Percentiles rank a stretch among this genome's conserved stretches.
Conservation (phyloP, 1,140 invertebrate genomes). For the Trinorchestia longiramus region DNA sequence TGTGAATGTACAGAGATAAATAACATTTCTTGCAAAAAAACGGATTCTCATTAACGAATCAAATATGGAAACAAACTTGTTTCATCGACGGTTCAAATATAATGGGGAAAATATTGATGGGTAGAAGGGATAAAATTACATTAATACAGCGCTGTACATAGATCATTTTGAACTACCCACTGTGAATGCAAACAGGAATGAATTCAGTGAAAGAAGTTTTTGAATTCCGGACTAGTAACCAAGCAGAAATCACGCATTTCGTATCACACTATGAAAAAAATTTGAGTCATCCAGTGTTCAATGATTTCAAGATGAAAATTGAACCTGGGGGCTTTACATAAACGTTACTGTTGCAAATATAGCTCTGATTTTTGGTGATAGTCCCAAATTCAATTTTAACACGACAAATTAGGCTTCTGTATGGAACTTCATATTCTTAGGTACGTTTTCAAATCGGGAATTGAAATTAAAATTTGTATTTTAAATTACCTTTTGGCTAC, state of each 20-base stretch:
- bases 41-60: background rate
- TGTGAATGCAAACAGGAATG: background rate
- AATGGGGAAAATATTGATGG: background rate
- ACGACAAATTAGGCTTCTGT: background rate
- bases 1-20: background rate
- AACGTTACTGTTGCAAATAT: background rate
- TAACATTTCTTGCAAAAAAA: background rate
- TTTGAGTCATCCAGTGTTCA: background rate
- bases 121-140: background rate
- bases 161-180: background rate
- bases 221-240: too few relatives aligned
- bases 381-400: background rate
- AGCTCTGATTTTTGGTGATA: background rate
- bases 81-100: background rate
- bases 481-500: background rate
- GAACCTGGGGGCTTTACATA: background rate
- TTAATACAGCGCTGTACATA: background rate
- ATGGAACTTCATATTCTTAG: background rate
- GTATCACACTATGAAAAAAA: too few relatives aligned
- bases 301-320: background rate
- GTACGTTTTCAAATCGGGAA: background rate
- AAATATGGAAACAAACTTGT: background rate
- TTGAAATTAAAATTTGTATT: background rate
- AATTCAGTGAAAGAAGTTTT: too few relatives aligned
- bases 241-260: too few relatives aligned